Evolutionary conservation across 2,888 invertebrate species (phyloP).

Genomic region (Unio pictorum): DNA sequence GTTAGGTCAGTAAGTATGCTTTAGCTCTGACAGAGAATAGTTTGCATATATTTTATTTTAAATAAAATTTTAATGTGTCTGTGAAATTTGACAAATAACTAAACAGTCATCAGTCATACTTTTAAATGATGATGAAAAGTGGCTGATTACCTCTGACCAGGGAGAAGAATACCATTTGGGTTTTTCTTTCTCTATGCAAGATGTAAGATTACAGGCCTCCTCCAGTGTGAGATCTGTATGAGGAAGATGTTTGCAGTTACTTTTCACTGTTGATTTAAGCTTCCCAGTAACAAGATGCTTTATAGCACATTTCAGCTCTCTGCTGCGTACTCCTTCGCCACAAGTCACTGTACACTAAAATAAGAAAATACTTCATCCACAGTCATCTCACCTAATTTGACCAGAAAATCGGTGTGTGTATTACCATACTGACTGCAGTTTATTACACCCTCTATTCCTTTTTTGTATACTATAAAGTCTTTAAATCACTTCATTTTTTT

Average conservation of each 20-base stretch:
- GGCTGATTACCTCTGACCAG: slow-evolving; percentile 40
- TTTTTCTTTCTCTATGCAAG: slow-evolving; percentile 22
- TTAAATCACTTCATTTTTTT: too few species aligned
- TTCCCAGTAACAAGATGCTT: slow-evolving; percentile 17
- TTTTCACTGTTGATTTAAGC: slow-evolving; percentile 19
- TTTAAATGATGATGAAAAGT: not conserved
- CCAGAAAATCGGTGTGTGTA: too few species aligned
- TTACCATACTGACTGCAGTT: too few species aligned
- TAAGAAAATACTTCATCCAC: not conserved
- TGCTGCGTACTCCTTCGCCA: slow-evolving; percentile 32
- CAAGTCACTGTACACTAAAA: slow-evolving; percentile 50
- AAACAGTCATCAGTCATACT: too few species aligned
- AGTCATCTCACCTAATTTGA: too few species aligned
- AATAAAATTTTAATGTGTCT: too few species aligned
- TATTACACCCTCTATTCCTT: too few species aligned
- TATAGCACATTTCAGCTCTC: slow-evolving; percentile 34
- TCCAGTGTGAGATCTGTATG: slow-evolving; percentile 19
- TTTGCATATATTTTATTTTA: too few species aligned
- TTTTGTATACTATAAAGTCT: too few species aligned
- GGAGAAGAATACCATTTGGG: slow-evolving; percentile 51
- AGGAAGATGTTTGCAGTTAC: slow-evolving; percentile 32
- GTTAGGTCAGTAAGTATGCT: too few species aligned
- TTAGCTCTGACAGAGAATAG: too few species aligned
- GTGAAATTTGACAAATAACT: too few species aligned
- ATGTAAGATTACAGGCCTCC: slow-evolving; percentile 27